These are phyloP conservation scores for Melanotaenia pygmaea DNA, from an alignment of 2,797 vertebrate genomes.

Conservation along the genomic window DNA sequence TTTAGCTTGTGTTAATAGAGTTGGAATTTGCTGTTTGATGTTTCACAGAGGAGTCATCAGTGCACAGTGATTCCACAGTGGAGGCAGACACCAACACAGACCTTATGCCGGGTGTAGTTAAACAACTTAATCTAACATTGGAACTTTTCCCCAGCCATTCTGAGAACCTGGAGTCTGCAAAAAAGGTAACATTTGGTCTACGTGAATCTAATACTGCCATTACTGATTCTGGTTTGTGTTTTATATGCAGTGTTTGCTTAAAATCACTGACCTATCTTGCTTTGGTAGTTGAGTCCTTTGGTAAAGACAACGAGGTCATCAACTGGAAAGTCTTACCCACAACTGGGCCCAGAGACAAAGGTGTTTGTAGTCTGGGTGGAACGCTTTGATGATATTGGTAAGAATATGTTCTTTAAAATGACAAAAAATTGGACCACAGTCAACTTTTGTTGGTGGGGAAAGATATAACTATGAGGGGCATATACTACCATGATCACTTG, in stretches of 20 bases:
- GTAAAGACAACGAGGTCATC: conserved; percentile 90
- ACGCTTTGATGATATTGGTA: conserved; percentile 96
- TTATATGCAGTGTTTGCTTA: conserved; percentile 6
- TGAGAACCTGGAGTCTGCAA: conserved; percentile 90
- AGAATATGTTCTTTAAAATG: conserved; percentile 4
- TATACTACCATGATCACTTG: too few relatives aligned
- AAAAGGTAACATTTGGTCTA: conserved; percentile 83
- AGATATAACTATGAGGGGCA: neutral
- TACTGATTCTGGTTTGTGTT: neutral
- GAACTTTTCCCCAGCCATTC: conserved; percentile 94
- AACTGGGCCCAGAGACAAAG: conserved; percentile 95
- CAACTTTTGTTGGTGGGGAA: neutral
- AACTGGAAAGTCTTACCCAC: conserved; percentile 90
- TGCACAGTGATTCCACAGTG: conserved; percentile 90
- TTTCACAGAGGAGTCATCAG: conserved; percentile 86
- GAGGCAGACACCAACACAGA: conserved; percentile 92
- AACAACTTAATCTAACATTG: conserved; percentile 92
- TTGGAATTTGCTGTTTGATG: conserved; percentile 16
- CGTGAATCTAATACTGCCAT: neutral
- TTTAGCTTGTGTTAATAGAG: conserved; percentile 1
- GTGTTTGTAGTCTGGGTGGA: conserved; percentile 97
- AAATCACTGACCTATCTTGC: conserved; percentile 11
- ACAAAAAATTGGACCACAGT: neutral
- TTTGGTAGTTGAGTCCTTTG: conserved; percentile 87
- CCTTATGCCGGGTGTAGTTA: conserved; percentile 86